Evolutionary conservation across 1,140 invertebrate genomes (phyloP).

Genomic region (Monomorium pharaonis): DNA sequence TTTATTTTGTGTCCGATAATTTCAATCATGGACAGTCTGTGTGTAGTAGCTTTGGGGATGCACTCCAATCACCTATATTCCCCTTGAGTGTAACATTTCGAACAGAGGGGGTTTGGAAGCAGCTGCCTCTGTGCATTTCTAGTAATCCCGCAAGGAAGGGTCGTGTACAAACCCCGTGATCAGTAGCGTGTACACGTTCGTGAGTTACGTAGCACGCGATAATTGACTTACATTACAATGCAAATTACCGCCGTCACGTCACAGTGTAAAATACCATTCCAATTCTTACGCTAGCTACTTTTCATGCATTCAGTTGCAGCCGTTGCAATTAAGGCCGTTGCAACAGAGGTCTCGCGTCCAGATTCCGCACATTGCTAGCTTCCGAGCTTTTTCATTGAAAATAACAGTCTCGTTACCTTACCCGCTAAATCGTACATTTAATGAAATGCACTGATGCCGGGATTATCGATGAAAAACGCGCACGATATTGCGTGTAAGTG

Average conservation of each 20-base stretch:
- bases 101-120: constrained; percentile 44
- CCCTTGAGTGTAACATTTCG: constrained; percentile 54
- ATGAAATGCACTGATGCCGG: constrained; percentile 47
- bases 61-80: constrained; percentile 53
- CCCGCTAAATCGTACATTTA: constrained; percentile 30
- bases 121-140: constrained; percentile 63
- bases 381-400: constrained; percentile 6
- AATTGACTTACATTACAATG: constrained; percentile 73
- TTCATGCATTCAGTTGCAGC: constrained; percentile 21
- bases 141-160: constrained; percentile 41
- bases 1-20: constrained; percentile 22
- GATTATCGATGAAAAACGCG: constrained; percentile 53
- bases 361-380: constrained; percentile 2
- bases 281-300: constrained; percentile 53
- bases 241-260: constrained; percentile 70
- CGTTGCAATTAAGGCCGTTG: constrained; percentile 26
- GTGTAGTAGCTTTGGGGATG: constrained; percentile 15
- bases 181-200: constrained; percentile 66
- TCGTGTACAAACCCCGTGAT: constrained; percentile 45
- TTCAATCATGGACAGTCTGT: constrained; percentile 17
- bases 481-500: constrained; percentile 31
- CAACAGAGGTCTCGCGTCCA: neutral
- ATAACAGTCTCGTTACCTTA: constrained; percentile 37
- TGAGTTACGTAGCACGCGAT: constrained; percentile 67
- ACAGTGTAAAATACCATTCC: constrained; percentile 56